phyloP scores from a whole-genome alignment of 2,113 vertebrate species.

The Dasyprocta punctata region DNA sequence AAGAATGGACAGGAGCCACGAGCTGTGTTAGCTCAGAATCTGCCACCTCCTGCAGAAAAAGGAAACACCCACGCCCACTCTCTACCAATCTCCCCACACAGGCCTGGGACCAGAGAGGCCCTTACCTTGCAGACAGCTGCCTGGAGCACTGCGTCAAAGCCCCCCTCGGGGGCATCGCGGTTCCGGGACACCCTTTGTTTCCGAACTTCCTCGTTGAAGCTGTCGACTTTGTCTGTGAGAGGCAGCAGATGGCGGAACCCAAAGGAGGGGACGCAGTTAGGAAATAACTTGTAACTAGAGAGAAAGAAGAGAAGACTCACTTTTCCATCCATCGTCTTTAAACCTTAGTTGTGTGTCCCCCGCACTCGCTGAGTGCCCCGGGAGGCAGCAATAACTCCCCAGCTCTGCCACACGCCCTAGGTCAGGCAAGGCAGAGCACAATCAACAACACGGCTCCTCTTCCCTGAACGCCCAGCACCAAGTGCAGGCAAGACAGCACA shows the following conservation, averaged over 20 bases:
- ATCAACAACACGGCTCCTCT: neutral
- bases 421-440: neutral
- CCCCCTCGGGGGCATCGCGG: constrained; percentile 96
- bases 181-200: constrained; percentile 98
- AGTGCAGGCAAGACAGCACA: neutral
- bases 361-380: no score
- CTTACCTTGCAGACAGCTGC: constrained; percentile 97
- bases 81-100: fast-evolving
- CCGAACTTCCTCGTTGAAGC: constrained; percentile 96
- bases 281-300: constrained; percentile 95
- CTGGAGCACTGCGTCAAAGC: constrained; percentile 97
- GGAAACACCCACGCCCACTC: no score
- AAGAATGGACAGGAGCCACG: neutral
- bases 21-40: neutral
- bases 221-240: constrained; percentile 95
- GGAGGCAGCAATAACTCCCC: neutral
- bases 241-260: constrained; percentile 97
- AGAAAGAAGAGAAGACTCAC: constrained; percentile 62
- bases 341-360: neutral
- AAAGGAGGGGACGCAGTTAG: constrained; percentile 95
- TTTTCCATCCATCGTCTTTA: neutral
- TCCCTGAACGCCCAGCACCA: neutral
- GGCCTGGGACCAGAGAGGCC: neutral
- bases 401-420: neutral
- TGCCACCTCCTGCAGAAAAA: neutral